Evolutionary conservation across 2,888 invertebrate species (phyloP).

Genomic region (Tryphoninae sp.): DNA sequence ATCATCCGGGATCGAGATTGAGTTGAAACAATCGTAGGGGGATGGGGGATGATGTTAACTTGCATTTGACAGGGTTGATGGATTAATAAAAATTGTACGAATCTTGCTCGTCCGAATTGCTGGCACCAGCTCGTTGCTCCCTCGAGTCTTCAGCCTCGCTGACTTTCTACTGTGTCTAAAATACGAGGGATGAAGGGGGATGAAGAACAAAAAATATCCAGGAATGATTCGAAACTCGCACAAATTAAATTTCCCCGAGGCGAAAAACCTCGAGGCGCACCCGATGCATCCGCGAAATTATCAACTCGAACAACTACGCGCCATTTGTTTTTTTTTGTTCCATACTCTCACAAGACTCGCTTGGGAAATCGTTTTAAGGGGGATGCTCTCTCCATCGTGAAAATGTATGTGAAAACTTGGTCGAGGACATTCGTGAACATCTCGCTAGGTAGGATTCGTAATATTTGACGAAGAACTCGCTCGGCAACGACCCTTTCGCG

Average conservation of each 20-base stretch:
- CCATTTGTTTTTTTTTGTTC: neutral
- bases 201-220: constrained; percentile 22
- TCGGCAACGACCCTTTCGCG: neutral
- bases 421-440: neutral
- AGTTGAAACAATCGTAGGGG: neutral
- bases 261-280: constrained; percentile 21
- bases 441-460: neutral
- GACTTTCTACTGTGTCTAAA: constrained; percentile 10
- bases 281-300: constrained; percentile 23
- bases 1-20: neutral
- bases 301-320: constrained; percentile 19
- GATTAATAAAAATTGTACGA: constrained; percentile 34
- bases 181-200: constrained; percentile 8
- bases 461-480: constrained; percentile 3
- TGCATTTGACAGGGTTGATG: constrained; percentile 31
- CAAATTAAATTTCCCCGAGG: constrained; percentile 58
- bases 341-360: constrained; percentile 9
- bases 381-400: neutral
- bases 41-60: neutral
- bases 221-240: constrained; percentile 33
- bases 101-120: constrained; percentile 13
- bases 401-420: constrained; percentile 5
- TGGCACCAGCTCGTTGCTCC: constrained; percentile 10
- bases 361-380: constrained; percentile 52
- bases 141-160: constrained; percentile 35